Evolutionary conservation across 2,888 invertebrate species (phyloP).

Genomic region (Macroteleia sp.): DNA sequence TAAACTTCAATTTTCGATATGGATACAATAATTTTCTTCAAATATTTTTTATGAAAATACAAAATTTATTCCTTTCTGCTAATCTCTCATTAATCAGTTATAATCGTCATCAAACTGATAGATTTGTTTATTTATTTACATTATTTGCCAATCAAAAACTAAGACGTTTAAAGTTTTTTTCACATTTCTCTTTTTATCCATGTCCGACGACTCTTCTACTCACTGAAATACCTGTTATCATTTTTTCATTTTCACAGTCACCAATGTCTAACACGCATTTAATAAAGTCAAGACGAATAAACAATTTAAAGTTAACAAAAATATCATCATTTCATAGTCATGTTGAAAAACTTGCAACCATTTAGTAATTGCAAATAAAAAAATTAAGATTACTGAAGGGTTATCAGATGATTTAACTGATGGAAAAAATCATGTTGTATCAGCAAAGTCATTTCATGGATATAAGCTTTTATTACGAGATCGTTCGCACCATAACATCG

Average conservation of each 20-base stretch:
- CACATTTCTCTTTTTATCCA: too few relatives aligned
- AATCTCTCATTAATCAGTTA: too few relatives aligned
- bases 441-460: conserved; percentile 55
- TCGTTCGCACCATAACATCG: conserved; percentile 59
- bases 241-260: conserved; percentile 1
- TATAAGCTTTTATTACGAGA: conserved; percentile 61
- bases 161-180: too few relatives aligned
- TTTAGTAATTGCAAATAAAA: conserved; percentile 28
- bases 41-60: too few relatives aligned
- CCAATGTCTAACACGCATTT: conserved; percentile 8
- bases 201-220: background rate
- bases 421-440: conserved; percentile 47
- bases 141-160: too few relatives aligned
- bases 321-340: too few relatives aligned
- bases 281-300: conserved; percentile 37
- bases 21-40: too few relatives aligned
- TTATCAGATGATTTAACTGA: conserved; percentile 39
- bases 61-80: too few relatives aligned
- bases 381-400: conserved; percentile 20
- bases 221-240: background rate
- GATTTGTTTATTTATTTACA: too few relatives aligned
- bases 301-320: conserved; percentile 26
- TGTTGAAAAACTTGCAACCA: conserved; percentile 17
- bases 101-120: too few relatives aligned
- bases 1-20: too few relatives aligned